A percentile compares a stretch with the other conserved stretches of the same genome.
phyloP scores from a whole-genome alignment of 2,888 invertebrate species.

The Stenodema calcarata region DNA sequence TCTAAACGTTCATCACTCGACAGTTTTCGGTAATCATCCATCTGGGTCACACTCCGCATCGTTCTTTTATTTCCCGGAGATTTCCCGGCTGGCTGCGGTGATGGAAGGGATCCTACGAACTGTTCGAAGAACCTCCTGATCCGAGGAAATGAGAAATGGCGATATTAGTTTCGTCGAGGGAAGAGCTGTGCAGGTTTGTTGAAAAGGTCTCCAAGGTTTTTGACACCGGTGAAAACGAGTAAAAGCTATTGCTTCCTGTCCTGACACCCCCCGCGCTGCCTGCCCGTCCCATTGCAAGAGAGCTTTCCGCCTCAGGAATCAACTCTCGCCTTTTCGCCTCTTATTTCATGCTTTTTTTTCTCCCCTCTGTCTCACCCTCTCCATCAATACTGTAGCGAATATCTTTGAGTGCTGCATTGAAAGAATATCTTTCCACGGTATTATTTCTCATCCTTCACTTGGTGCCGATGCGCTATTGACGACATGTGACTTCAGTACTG shows the following conservation, averaged over 20 bases:
- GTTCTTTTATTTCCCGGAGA: not conserved
- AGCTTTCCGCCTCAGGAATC: not conserved
- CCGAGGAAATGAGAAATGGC: constrained; percentile 17
- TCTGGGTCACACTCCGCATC: not conserved
- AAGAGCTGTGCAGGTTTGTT: not conserved
- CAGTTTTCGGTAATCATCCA: not conserved
- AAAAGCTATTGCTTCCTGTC: constrained; percentile 16
- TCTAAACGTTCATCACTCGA: too few relatives aligned
- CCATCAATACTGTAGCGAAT: constrained; percentile 1
- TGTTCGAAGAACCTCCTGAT: not conserved
- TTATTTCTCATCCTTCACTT: not conserved
- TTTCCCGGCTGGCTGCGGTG: not conserved
- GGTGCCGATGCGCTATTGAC: too few relatives aligned
- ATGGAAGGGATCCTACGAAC: not conserved
- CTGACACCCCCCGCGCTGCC: not conserved
- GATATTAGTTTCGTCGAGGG: constrained; percentile 14
- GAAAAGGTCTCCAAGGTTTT: constrained; percentile 17
- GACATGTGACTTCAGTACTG: too few relatives aligned
- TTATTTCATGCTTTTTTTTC: not conserved
- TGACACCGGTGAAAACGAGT: constrained; percentile 2
- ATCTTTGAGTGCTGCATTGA: not conserved
- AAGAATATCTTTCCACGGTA: not conserved
- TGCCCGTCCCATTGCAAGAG: not conserved
- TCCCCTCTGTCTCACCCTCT: not conserved
- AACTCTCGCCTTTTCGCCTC: not conserved